These are phyloP conservation scores for Drosophila glabriapex DNA, from an alignment of 2,888 invertebrate genomes.

Conservation along the genomic window DNA sequence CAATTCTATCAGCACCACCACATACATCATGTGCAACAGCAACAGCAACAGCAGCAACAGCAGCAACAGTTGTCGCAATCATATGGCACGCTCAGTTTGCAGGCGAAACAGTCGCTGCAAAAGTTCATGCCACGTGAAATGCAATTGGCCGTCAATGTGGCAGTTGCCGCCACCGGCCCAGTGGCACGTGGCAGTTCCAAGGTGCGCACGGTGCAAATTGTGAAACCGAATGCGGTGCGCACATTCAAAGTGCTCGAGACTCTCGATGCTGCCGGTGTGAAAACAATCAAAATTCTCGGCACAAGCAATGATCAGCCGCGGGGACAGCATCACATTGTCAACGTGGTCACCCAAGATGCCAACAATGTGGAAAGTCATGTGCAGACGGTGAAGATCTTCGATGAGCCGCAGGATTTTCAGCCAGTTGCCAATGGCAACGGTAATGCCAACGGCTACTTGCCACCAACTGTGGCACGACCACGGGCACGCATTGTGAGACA, in stretches of 20 bases:
- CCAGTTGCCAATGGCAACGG: not conserved
- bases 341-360: constrained; percentile 70
- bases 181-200: constrained; percentile 60
- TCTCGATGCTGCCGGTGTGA: constrained; percentile 76
- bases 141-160: constrained; percentile 71
- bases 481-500: constrained; percentile 53
- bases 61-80: constrained; percentile 7
- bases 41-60: constrained; percentile 24
- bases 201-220: constrained; percentile 82
- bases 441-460: constrained; percentile 46
- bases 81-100: constrained; percentile 44
- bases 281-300: constrained; percentile 83
- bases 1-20: constrained; percentile 35
- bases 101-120: constrained; percentile 68
- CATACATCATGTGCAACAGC: constrained; percentile 21
- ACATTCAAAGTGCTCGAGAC: constrained; percentile 81
- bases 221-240: constrained; percentile 67
- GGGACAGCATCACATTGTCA: constrained; percentile 79
- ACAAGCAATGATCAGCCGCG: constrained; percentile 71
- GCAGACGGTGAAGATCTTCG: constrained; percentile 82
- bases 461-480: constrained; percentile 60
- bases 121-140: constrained; percentile 78
- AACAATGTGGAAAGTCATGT: constrained; percentile 63
- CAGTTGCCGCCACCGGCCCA: constrained; percentile 52
- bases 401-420: constrained; percentile 62